These are phyloP conservation scores for Saguinus imperator DNA, from an alignment of 2,113 vertebrate species.

Conservation along the genomic window DNA sequence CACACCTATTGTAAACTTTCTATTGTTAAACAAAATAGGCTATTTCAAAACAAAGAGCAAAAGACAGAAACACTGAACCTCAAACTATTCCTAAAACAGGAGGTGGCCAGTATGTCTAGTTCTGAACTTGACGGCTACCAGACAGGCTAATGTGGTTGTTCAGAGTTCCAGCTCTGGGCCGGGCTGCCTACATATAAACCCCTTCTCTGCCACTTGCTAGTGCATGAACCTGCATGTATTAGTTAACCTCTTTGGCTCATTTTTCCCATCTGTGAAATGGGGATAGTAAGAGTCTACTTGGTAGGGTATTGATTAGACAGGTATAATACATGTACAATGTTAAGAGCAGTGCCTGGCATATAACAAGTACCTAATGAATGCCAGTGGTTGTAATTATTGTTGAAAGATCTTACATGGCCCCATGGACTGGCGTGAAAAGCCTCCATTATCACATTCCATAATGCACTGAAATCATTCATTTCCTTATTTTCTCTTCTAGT, in stretches of 20 bases:
- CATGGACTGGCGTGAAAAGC: not conserved
- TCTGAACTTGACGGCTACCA: not conserved
- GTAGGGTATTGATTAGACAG: not conserved
- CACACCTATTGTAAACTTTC: too few relatives aligned
- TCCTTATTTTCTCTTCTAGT: not conserved
- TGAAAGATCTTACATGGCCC: not conserved
- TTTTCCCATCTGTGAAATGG: not conserved
- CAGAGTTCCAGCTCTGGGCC: not conserved
- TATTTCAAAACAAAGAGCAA: too few relatives aligned
- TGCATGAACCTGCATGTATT: not conserved
- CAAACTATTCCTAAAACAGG: not conserved
- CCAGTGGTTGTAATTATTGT: not conserved
- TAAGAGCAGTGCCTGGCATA: not conserved
- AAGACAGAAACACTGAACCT: not conserved
- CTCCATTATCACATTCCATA: not conserved
- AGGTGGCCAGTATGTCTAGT: not conserved
- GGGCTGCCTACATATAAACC: not conserved
- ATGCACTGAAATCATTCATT: not conserved
- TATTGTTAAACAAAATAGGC: not conserved
- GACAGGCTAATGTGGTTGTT: not conserved
- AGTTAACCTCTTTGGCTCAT: not conserved
- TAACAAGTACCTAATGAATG: not conserved
- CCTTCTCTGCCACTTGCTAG: not conserved
- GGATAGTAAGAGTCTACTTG: not conserved
- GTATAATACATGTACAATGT: not conserved